Evolutionary conservation across 2,888 invertebrate species (phyloP).

Genomic region (Euzetes globulus): DNA sequence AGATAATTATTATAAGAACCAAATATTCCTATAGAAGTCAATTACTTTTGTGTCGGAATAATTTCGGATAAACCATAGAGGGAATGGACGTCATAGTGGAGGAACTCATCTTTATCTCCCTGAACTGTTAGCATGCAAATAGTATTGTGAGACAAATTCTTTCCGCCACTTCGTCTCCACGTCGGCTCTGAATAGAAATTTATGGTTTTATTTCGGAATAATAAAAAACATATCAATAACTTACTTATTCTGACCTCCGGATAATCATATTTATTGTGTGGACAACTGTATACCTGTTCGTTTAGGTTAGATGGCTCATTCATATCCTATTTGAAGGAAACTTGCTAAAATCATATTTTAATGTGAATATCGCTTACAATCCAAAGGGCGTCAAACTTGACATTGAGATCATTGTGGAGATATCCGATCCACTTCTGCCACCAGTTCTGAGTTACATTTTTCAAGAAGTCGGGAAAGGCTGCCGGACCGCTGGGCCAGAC

Average conservation of each 20-base stretch:
- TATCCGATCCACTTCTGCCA: slow-evolving; percentile 41
- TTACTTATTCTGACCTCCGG: slow-evolving; percentile 42
- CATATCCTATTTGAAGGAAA: slow-evolving; percentile 46
- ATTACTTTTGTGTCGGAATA: background rate
- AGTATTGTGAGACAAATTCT: slow-evolving; percentile 42
- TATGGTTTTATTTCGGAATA: no score
- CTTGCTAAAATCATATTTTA: background rate
- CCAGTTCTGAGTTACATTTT: slow-evolving; percentile 37
- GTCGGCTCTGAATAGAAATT: background rate
- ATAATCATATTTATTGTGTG: slow-evolving; percentile 40
- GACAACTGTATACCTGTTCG: slow-evolving; percentile 48
- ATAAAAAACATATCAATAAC: background rate
- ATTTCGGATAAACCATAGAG: slow-evolving; percentile 43
- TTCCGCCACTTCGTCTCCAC: background rate
- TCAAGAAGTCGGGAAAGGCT: slow-evolving; percentile 43
- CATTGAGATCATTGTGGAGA: slow-evolving; percentile 38
- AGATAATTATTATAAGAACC: background rate
- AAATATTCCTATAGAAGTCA: background rate
- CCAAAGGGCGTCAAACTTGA: slow-evolving; percentile 45
- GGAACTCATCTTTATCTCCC: slow-evolving; percentile 29
- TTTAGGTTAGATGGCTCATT: slow-evolving; percentile 50
- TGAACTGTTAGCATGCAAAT: slow-evolving; percentile 42
- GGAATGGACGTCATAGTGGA: slow-evolving; percentile 65
- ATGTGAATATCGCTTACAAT: slow-evolving; percentile 42
- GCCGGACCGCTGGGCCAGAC: slow-evolving; percentile 48